Conservation (phyloP, 2,888 invertebrate genomes). For the Epirrita christyi region DNA sequence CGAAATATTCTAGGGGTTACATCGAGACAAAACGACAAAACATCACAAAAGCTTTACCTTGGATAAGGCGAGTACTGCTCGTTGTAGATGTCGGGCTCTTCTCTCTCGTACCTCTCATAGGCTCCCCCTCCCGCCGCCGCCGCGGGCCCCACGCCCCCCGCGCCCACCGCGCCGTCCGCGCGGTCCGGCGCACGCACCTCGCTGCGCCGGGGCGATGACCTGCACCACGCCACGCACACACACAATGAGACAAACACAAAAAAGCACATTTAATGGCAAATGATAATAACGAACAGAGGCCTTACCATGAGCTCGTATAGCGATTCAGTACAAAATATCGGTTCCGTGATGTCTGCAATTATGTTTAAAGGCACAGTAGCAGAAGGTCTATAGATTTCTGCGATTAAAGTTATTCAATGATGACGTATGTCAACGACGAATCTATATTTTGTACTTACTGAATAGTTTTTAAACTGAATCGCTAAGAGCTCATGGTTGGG, state of each 20-base stretch:
- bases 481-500: too few relatives aligned
- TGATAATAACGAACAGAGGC: too few relatives aligned
- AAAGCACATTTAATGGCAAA: slow-evolving; percentile 9
- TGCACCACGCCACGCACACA: slow-evolving; percentile 34
- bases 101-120: slow-evolving; percentile 72
- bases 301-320: too few relatives aligned
- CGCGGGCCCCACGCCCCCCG: slow-evolving; percentile 29
- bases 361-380: too few relatives aligned
- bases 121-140: slow-evolving; percentile 41
- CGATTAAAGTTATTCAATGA: too few relatives aligned
- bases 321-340: too few relatives aligned
- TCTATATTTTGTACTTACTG: too few relatives aligned
- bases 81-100: slow-evolving; percentile 72
- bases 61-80: slow-evolving; percentile 74
- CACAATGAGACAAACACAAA: slow-evolving; percentile 37
- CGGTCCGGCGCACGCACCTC: slow-evolving; percentile 43
- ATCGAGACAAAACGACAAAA: background rate
- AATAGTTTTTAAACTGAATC: too few relatives aligned
- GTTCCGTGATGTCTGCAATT: too few relatives aligned
- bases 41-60: slow-evolving; percentile 49
- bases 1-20: too few relatives aligned
- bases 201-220: slow-evolving; percentile 68
- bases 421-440: too few relatives aligned
- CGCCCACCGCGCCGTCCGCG: slow-evolving; percentile 33
- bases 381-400: too few relatives aligned